These are phyloP conservation scores for Trichogramma dendrolimi DNA, from an alignment of 2,888 invertebrate species.

Conservation along the genomic window DNA sequence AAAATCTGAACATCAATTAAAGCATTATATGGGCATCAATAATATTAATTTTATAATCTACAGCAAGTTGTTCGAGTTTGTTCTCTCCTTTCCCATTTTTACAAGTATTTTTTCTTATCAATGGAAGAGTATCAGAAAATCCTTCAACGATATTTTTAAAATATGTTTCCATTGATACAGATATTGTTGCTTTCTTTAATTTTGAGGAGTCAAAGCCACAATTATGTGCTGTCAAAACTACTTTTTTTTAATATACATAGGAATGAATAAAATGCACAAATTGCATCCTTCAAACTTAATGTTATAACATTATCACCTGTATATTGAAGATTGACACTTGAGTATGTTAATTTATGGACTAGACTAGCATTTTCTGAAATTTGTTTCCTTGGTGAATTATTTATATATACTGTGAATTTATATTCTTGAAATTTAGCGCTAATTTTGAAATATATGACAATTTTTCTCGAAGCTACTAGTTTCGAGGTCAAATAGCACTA, in stretches of 20 bases:
- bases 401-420: not conserved
- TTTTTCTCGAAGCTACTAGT: no score
- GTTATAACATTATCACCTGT: not conserved
- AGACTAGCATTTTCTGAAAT: not conserved
- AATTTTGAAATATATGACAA: conserved; percentile 9
- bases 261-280: conserved; percentile 7
- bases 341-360: not conserved
- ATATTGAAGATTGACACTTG: conserved; percentile 4
- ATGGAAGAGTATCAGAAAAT: no score
- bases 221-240: conserved; percentile 11
- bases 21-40: no score
- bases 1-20: no score
- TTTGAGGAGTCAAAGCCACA: conserved; percentile 10
- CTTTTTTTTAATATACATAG: conserved; percentile 6
- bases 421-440: conserved; percentile 1
- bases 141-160: no score
- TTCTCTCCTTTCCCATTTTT: no score
- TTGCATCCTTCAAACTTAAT: not conserved
- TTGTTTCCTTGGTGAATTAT: no score
- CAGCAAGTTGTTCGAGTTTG: no score
- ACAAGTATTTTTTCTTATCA: no score
- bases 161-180: no score
- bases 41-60: no score
- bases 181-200: not conserved
- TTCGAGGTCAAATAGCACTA: no score